Base-by-base conservation (phyloP, 1,140 invertebrate genomes). In the Druon quercuslanigerum region DNA sequence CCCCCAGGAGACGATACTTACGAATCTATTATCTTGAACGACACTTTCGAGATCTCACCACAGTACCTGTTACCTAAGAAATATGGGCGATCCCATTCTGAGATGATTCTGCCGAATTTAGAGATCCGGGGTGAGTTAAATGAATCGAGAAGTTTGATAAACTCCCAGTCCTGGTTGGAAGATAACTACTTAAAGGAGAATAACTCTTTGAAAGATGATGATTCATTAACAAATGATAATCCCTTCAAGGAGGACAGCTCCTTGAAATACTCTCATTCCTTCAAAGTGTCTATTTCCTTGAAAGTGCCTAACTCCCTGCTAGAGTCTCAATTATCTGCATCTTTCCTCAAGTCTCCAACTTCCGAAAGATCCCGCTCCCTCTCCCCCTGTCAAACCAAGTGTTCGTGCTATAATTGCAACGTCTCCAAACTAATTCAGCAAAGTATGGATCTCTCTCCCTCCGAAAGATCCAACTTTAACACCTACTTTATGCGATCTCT, bases 351-450 rank as follows among this genome's bases (percentile, higher is more conserved):
- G 8, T 33, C 72, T 56, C 66, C 52, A 66, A 20, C 20, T 54
- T 17, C 51, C 20, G 84, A 87, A 77, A 82, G 87, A 14, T 87
- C 86, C 19, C 84, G 86, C 8, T 88, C 88, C n/a, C 81, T 87
- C 20, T 88, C 87, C 12, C 86, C 84, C 2, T 82, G 82, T 2
- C 78, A 78, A 1, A 57, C 83, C 50, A 79, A 79, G 20, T 89
- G 88, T 82, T 76, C 86, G 52, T 90, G 89, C 79, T 90, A 91
- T 82, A 90, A 91, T 72, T 91, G 89, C 82, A 90, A 89, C 74
- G 87, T 91, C 0, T 88, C 87, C 11, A 84, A 89, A 79, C 81
- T 90, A 78, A 91, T 91, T 5, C 50, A 85, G 14, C 85, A 85
- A 50, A 89, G 88, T 72, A 80, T 78, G 12, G 84, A 89, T 52